A percentile compares a stretch with the other conserved stretches of the same genome.
Evolutionary conservation across 2,797 vertebrate genomes (phyloP).

Genomic region (Dallia pectoralis): DNA sequence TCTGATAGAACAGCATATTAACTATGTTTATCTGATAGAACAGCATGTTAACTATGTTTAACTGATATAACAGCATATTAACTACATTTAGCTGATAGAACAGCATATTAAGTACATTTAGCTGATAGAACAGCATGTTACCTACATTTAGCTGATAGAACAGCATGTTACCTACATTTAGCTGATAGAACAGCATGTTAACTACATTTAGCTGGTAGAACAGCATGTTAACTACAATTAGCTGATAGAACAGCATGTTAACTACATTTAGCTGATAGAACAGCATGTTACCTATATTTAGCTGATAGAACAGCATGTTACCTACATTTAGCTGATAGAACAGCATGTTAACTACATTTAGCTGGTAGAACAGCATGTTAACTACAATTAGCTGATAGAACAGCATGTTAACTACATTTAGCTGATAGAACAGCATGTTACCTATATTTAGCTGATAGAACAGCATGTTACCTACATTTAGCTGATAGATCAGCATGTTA

Average conservation of each 20-base stretch:
- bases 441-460: too few relatives aligned
- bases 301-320: too few relatives aligned
- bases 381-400: too few relatives aligned
- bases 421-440: too few relatives aligned
- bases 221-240: not conserved
- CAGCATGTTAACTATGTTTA: not conserved
- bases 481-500: too few relatives aligned
- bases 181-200: too few relatives aligned
- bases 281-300: not conserved
- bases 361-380: too few relatives aligned
- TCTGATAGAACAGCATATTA: slow-evolving; percentile 10
- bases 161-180: not conserved
- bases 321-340: not conserved
- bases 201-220: too few relatives aligned
- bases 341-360: not conserved
- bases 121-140: not conserved
- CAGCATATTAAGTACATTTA: not conserved
- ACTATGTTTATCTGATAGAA: not conserved
- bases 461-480: too few relatives aligned
- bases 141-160: not conserved
- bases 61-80: not conserved
- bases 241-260: not conserved
- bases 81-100: not conserved
- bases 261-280: not conserved
- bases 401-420: too few relatives aligned